Percentiles rank a stretch among this genome's conserved stretches.
phyloP scores from a whole-genome alignment of 2,797 vertebrate species.

The Enteromius unitaeniatus region DNA sequence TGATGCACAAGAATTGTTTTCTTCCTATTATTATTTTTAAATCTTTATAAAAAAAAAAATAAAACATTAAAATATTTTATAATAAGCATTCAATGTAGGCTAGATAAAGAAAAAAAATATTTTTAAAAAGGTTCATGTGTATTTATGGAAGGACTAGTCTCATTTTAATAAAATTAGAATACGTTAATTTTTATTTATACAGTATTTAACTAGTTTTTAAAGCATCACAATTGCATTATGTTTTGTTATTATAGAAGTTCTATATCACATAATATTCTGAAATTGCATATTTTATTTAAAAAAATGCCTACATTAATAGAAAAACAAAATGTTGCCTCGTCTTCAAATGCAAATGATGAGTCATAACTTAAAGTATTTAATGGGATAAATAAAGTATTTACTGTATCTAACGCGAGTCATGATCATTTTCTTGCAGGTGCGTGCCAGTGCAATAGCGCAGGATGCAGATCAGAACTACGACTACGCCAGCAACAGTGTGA shows the following conservation, averaged over 20 bases:
- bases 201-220: background rate
- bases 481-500: slow-evolving; percentile 97
- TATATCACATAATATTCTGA: background rate
- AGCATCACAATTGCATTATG: background rate
- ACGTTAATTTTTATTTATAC: background rate
- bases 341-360: background rate
- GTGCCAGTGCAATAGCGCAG: slow-evolving; percentile 96
- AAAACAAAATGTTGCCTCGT: background rate
- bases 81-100: background rate
- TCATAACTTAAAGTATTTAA: background rate
- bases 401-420: background rate
- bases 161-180: background rate
- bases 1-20: no score
- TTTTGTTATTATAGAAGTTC: background rate
- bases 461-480: slow-evolving; percentile 99
- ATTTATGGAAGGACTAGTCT: background rate
- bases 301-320: no score
- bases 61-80: background rate
- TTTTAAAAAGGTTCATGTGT: background rate
- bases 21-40: background rate
- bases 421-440: slow-evolving; percentile 79
- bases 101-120: background rate
- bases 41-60: no score
- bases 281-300: background rate
- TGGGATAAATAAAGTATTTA: background rate